Percentiles rank a stretch among this genome's conserved stretches.
Evolutionary conservation across 2,113 vertebrate species (phyloP).

Genomic region (human (Homo sapiens)): GRCh38 chr5:26503501-26504000

Average conservation of each 20-base stretch:
- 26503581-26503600: background rate
- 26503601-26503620: background rate
- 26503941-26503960: background rate
- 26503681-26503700: background rate
- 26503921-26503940: background rate
- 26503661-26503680: background rate
- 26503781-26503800: background rate
- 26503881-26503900: fast-evolving
- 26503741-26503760: background rate
- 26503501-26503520: background rate
- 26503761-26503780: background rate
- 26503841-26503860: background rate
- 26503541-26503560: background rate
- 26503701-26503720: background rate
- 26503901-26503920: fast-evolving
- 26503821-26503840: fast-evolving
- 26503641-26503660: background rate
- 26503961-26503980: background rate
- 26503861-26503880: background rate
- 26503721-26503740: background rate
- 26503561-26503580: background rate
- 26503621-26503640: background rate
- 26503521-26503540: background rate
- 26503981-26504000: background rate
- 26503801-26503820: fast-evolving